Percentiles rank a stretch among this genome's conserved stretches.
Evolutionary conservation across 1,140 invertebrate genomes (phyloP).

Genomic region (Pogonomyrmex barbatus): DNA sequence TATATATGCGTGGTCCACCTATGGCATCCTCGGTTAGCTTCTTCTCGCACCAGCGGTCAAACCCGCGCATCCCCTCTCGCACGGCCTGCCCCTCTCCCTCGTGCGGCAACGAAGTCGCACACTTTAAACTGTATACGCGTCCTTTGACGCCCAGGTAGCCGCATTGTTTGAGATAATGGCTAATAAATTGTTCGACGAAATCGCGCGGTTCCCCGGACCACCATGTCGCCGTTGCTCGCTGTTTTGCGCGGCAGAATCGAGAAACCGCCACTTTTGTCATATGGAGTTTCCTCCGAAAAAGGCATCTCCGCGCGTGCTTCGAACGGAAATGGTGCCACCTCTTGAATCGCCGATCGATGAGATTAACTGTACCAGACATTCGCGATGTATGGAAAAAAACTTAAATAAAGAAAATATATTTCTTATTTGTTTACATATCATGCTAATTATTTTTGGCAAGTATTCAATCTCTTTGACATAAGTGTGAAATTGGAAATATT

Average conservation of each 20-base stretch:
- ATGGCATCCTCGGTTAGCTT: conserved; percentile 66
- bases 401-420: neutral
- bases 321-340: conserved; percentile 31
- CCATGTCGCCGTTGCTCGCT: conserved; percentile 59
- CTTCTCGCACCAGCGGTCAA: neutral
- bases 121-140: conserved; percentile 66
- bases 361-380: conserved; percentile 31
- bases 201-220: conserved; percentile 74
- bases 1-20: conserved; percentile 68
- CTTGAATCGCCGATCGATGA: conserved; percentile 26
- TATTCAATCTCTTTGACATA: neutral
- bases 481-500: neutral
- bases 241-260: conserved; percentile 9
- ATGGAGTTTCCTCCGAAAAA: neutral
- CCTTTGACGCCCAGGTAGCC: conserved; percentile 81
- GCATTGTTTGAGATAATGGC: conserved; percentile 85
- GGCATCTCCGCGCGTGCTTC: conserved; percentile 6
- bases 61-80: conserved; percentile 5
- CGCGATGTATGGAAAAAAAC: neutral
- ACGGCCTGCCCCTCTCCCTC: neutral
- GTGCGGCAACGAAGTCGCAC: conserved; percentile 41
- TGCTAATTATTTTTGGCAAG: neutral
- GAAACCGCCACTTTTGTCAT: conserved; percentile 4
- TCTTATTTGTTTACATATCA: neutral
- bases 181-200: conserved; percentile 84